Percentiles rank a stretch among this genome's conserved stretches.
phyloP scores from a whole-genome alignment of 2,888 invertebrate species.

The Trypoxylon attenuatum region DNA sequence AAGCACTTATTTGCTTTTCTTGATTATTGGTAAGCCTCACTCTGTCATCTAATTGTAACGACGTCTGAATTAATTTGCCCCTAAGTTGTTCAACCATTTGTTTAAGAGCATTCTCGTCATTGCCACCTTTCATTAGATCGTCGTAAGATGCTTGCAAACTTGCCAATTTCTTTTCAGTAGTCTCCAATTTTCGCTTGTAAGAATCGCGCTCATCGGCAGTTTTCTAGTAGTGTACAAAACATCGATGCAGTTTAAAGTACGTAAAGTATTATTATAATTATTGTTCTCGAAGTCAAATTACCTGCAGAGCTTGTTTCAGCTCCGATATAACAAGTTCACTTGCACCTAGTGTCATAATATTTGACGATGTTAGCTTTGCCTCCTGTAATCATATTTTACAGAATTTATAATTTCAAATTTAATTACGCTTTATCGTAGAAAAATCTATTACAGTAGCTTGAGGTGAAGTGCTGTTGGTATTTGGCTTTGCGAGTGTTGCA shows the following conservation, averaged over 20 bases:
- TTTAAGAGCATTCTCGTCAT: conserved; percentile 41
- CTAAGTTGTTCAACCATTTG: conserved; percentile 64
- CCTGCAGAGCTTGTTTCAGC: conserved; percentile 56
- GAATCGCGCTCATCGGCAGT: conserved; percentile 60
- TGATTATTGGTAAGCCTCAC: conserved; percentile 76
- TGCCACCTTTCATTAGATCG: conserved; percentile 38
- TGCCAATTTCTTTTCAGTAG: conserved; percentile 60
- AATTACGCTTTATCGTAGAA: neutral
- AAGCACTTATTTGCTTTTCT: conserved; percentile 85
- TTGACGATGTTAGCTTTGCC: neutral
- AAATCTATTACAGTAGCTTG: neutral
- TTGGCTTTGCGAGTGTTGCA: neutral
- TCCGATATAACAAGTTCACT: conserved; percentile 24
- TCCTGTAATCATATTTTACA: neutral
- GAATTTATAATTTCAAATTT: neutral
- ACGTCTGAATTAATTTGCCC: conserved; percentile 57
- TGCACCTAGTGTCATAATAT: neutral
- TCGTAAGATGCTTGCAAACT: conserved; percentile 55
- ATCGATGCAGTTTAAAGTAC: no score
- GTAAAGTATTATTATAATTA: neutral
- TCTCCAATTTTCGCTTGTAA: conserved; percentile 60
- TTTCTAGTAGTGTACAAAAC: conserved; percentile 55
- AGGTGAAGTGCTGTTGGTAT: neutral
- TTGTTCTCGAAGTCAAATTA: conserved; percentile 7
- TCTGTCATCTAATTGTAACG: conserved; percentile 63